These are phyloP conservation scores for Python bivittatus DNA, from an alignment of 2,113 vertebrate genomes.

Conservation along the genomic window DNA sequence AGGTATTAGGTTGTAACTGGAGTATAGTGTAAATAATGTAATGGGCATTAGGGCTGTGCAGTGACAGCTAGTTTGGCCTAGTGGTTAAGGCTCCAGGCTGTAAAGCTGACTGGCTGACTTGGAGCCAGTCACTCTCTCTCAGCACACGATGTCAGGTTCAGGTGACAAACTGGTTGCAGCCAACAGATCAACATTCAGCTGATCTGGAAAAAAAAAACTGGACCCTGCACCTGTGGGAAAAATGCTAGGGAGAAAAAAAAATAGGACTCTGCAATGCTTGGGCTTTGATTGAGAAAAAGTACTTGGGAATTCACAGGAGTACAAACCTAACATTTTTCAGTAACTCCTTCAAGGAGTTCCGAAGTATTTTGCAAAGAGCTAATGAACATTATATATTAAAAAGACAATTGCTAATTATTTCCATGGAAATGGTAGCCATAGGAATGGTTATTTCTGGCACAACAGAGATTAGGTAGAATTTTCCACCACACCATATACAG, in stretches of 20 bases:
- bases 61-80: too few relatives aligned
- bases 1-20: conserved; percentile 25
- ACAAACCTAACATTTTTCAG: neutral
- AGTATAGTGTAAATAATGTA: conserved; percentile 21
- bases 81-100: too few relatives aligned
- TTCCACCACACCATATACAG: conserved; percentile 51
- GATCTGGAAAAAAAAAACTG: too few relatives aligned
- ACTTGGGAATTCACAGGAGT: neutral
- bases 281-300: neutral
- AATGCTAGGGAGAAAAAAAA: too few relatives aligned
- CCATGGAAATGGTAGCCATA: conserved; percentile 32
- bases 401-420: conserved; percentile 50
- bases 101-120: too few relatives aligned
- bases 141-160: too few relatives aligned
- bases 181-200: too few relatives aligned
- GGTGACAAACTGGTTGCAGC: too few relatives aligned
- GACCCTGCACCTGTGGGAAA: too few relatives aligned
- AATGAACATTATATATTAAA: conserved; percentile 49
- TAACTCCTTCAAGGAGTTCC: neutral
- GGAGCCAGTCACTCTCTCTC: too few relatives aligned
- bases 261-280: neutral
- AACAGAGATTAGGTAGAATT: conserved; percentile 56
- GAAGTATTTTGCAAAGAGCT: conserved; percentile 4
- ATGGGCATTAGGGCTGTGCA: neutral
- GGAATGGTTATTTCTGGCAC: conserved; percentile 48